Conservation (phyloP, 2,888 invertebrate genomes). For the Ptycholaimellus sp. region DNA sequence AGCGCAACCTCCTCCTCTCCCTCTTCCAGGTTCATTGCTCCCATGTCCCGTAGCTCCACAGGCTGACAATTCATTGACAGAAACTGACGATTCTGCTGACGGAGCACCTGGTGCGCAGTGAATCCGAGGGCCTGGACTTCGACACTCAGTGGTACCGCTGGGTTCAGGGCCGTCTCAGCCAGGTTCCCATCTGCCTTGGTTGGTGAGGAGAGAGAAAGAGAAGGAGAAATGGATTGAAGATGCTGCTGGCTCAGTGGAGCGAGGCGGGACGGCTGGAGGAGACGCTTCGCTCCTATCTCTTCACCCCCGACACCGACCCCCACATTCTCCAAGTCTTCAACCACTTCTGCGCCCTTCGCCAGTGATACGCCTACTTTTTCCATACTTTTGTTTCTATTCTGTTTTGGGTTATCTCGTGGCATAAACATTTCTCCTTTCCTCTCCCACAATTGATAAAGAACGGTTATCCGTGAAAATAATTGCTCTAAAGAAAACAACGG, state of each 20-base stretch:
- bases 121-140: slow-evolving; percentile 71
- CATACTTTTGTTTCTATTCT: no score
- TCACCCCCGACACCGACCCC: slow-evolving; percentile 68
- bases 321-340: slow-evolving; percentile 89
- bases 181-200: slow-evolving; percentile 67
- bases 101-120: slow-evolving; percentile 73
- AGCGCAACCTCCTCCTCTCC: slow-evolving; percentile 15
- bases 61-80: slow-evolving; percentile 30
- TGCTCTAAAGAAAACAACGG: no score
- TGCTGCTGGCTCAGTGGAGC: no score
- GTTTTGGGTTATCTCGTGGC: no score
- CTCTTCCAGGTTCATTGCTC: slow-evolving; percentile 14
- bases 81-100: slow-evolving; percentile 91
- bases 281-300: slow-evolving; percentile 73
- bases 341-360: slow-evolving; percentile 62
- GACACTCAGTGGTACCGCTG: slow-evolving; percentile 85
- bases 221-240: no score
- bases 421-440: no score
- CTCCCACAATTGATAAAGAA: no score
- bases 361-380: not conserved
- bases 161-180: slow-evolving; percentile 74
- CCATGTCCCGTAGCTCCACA: not conserved
- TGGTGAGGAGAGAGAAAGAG: not conserved
- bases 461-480: no score
- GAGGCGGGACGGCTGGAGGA: slow-evolving; percentile 89